phyloP scores from a whole-genome alignment of 2,888 invertebrate species.

The Epirrita christyi region DNA sequence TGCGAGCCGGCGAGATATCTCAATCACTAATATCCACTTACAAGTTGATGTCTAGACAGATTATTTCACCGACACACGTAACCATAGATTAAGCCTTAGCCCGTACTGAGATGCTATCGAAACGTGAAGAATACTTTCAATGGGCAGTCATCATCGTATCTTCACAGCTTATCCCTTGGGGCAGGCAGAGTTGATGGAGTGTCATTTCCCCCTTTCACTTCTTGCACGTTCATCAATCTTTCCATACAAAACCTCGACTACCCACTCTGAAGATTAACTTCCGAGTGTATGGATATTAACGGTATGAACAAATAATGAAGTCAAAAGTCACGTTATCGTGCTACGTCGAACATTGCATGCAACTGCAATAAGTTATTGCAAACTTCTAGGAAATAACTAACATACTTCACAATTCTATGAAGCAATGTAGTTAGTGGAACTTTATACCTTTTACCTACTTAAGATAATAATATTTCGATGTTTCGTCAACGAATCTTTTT shows the following conservation, averaged over 20 bases:
- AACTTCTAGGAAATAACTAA: background rate
- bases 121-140: constrained; percentile 25
- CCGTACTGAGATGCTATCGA: constrained; percentile 1
- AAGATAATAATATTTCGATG: too few species aligned
- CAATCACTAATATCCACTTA: too few species aligned
- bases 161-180: constrained; percentile 32
- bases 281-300: constrained; percentile 11
- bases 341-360: constrained; percentile 6
- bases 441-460: too few species aligned
- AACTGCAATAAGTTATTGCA: too few species aligned
- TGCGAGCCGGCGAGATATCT: too few species aligned
- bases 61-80: constrained; percentile 2
- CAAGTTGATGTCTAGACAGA: too few species aligned
- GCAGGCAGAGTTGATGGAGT: constrained; percentile 39
- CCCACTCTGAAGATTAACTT: constrained; percentile 26
- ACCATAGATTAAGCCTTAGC: background rate
- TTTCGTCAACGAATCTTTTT: too few species aligned
- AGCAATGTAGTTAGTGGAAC: too few species aligned
- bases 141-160: constrained; percentile 34
- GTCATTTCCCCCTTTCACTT: constrained; percentile 42
- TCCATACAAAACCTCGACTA: constrained; percentile 30
- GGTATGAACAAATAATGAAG: constrained; percentile 3
- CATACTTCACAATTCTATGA: too few species aligned
- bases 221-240: constrained; percentile 40
- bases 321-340: constrained; percentile 14